Base-by-base conservation (phyloP, 1,140 invertebrate genomes). In the Eupeodes corollae region DNA sequence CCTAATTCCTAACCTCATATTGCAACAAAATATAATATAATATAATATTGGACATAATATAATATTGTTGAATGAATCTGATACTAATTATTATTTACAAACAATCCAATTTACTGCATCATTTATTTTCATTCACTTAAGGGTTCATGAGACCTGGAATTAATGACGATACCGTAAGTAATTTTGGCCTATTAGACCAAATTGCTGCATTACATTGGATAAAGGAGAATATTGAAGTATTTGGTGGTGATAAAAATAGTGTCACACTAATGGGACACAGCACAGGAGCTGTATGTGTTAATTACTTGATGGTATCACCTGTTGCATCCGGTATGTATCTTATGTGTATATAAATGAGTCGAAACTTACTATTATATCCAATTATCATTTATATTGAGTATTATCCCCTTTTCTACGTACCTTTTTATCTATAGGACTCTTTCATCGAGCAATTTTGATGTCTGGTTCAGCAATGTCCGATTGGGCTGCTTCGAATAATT, bases 211-310 rank as follows among this genome's bases (percentile, higher is more conserved):
- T 93, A 12, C 76, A 88, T 50, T 94, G 89, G 90, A 76, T 96
- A 32, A 82, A 85, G 58, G 81, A 91, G 63, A 87, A 94, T 73
- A 83, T 88, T 51, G 76, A 73, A 30, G 78, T 82, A 57, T 81
- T 98, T 58, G 88, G 90, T 13, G 95, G 95, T 0, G 85, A 96
- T 72, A 79, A 83, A 60, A 72, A 71, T 21, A 77, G 73, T 1
- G 85, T 98, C 2, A 98, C 94, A 0, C 63, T 98, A 13, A 83
- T 97, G 71, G 93, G 93, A 0, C 91, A 97, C 61, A 91, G 88
- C 39, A 93, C 90, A 1, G 94, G 94, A 0, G 91, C 92, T 0
- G 88, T 88, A 30, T 91, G 89, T 59, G 85, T 91, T 44, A 93
- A 90, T 71, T 80, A 91, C 48, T 73, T 95, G 34, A 84, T 91